Evolutionary conservation across 2,113 vertebrate genomes (phyloP).

Genomic region (Myodes glareolus): DNA sequence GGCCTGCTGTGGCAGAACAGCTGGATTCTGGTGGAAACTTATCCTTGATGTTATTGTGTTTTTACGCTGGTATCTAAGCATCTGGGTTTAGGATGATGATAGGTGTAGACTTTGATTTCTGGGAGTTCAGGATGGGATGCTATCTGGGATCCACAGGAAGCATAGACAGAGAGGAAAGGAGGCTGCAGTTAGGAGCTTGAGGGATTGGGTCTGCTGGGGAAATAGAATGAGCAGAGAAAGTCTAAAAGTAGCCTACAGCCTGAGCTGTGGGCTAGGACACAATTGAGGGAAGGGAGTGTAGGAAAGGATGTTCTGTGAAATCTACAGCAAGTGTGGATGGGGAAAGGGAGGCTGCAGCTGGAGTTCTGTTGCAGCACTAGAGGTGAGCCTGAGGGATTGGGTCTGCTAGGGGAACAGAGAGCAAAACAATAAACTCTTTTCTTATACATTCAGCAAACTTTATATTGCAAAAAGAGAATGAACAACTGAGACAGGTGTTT

Average conservation of each 20-base stretch:
- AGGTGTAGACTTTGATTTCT: background rate
- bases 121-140: background rate
- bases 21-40: background rate
- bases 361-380: background rate
- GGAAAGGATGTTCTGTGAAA: background rate
- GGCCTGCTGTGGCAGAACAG: background rate
- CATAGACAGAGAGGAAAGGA: background rate
- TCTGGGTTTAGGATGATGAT: background rate
- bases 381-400: background rate
- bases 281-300: background rate
- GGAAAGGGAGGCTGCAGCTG: background rate
- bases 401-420: background rate
- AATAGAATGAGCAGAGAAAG: background rate
- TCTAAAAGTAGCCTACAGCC: background rate
- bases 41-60: background rate
- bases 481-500: constrained; percentile 61
- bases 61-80: background rate
- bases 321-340: background rate
- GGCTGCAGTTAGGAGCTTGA: background rate
- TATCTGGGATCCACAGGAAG: too few relatives aligned
- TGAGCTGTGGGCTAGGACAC: background rate
- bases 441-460: constrained; percentile 80
- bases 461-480: constrained; percentile 68
- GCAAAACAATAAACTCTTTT: constrained; percentile 65
- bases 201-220: background rate